Evolutionary conservation across 2,888 invertebrate genomes (phyloP), one percentile per base, ranked within the genome.

Genomic region (Helicoverpa assulta): DNA sequence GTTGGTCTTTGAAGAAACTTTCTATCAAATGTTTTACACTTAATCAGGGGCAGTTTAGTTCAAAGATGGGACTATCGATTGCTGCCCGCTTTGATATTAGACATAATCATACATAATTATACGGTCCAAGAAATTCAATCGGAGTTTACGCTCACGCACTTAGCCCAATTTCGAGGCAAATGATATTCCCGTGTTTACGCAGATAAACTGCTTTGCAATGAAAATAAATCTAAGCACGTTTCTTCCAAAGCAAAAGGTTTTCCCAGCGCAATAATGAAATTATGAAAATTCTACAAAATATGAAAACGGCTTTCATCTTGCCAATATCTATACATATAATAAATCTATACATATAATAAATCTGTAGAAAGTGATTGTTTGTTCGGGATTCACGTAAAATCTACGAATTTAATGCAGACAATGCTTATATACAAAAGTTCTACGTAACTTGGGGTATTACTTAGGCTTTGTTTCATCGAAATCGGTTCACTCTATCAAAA

Each of bases 91-190:
- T 80, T 76, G 72, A 75, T 73, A 75, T 70, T 73, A 69, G 63
- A 77, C 64, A 75, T 81, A 81, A 81, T 81, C 66, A 59, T 58
- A 73, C 47, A 67, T 62, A 67, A 79, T 75, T 81, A 77, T 61
- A 71, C 72, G 72, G 63, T 67, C 58, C 65, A 77, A 53, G 60
- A 51, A 72, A 73, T 73, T 69, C 58, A 73, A 74, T 75, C 51
- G 50, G 52, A 69, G 59, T 63, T 70, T 67, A 72, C 65, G 64
- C 62, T 62, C 57, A 73, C 69, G 57, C 37, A 67, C 69, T 26
- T 59, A 66, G 37, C 52, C 52, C 29, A 62, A 66, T 67, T 52
- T 73, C 33, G 12, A 52, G n/a, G 47, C 18, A 66, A 74, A 66
- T 53, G 10, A 54, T 76, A 63, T 63, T 43, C 37, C 26, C 40